Evolutionary conservation across 2,888 invertebrate species (phyloP).

Genomic region (Apotomis capreana): DNA sequence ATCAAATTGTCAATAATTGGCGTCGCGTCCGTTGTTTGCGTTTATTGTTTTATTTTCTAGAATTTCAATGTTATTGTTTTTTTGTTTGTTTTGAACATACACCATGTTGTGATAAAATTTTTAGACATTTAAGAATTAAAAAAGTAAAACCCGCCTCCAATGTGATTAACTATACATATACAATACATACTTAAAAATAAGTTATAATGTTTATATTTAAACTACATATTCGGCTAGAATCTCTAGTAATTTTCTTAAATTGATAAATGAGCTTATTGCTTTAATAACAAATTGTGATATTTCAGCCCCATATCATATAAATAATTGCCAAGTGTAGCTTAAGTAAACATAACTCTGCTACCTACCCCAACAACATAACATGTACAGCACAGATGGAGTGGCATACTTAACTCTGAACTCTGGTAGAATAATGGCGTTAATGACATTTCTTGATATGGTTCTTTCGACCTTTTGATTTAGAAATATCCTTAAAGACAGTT

Average conservation of each 20-base stretch:
- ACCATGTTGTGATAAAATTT: no score
- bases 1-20: background rate
- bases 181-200: no score
- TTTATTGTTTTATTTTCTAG: background rate
- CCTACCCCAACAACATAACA: background rate
- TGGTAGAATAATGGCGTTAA: background rate
- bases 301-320: background rate
- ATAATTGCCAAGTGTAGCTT: background rate
- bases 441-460: background rate
- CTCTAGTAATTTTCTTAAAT: background rate
- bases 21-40: background rate
- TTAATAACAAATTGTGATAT: background rate
- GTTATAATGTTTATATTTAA: no score
- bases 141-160: no score
- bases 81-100: no score
- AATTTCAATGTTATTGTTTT: no score
- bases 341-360: background rate
- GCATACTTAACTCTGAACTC: background rate
- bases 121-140: no score
- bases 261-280: background rate
- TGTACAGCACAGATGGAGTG: background rate
- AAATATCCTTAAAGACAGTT: constrained; percentile 13
- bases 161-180: no score
- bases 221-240: no score
- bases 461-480: background rate